Evolutionary conservation across 1,140 invertebrate genomes (phyloP), one percentile per base, ranked within the genome.

Genomic region (Drosophila pseudoobscura): DNA sequence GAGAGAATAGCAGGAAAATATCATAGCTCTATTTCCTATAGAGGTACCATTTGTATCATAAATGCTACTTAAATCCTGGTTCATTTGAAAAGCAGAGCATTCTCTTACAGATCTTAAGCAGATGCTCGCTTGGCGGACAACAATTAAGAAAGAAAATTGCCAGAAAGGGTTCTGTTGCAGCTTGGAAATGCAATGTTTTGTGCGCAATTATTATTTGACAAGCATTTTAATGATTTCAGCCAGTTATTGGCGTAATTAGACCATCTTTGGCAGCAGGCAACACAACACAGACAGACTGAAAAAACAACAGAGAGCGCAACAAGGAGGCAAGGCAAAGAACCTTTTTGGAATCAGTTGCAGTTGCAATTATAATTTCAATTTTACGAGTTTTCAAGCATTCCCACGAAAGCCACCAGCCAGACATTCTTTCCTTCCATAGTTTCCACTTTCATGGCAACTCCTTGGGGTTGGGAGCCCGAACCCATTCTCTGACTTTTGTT

Each of bases 301-400:
- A 17, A 17, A 17, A 17, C 0, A 17, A 17, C 17, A 17, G 17
- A 17, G 17, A 39, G 13, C 9, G 24, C 41, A 56, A 17, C 47
- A 51, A 51, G 13, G 29, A 26, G 41, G 53, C 56, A 11, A 11
- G 50, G 56, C 69, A 58, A 49, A 5, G 2, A 24, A 50, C 44
- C 53, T 24, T 41, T 62, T 51, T 58, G 65, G 70, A 87, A 83
- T 88, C 74, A 82, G 70, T 87, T 87, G 82, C 80, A 85, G 80
- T 78, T 43, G 71, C 72, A 75, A 87, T 88, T 87, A 87, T 87
- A 87, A 87, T 87, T 88, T 87, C 82, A 87, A 87, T 87, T 87
- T 85, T 87, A 88, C 78, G 82, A 78, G 72, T 88, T 83, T 78
- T 88, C 83, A 78, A 88, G 82, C 61, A 76, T 63, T 60, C 45